phyloP scores from a whole-genome alignment of 2,888 invertebrate species.

The Trichogramma evanescens region DNA sequence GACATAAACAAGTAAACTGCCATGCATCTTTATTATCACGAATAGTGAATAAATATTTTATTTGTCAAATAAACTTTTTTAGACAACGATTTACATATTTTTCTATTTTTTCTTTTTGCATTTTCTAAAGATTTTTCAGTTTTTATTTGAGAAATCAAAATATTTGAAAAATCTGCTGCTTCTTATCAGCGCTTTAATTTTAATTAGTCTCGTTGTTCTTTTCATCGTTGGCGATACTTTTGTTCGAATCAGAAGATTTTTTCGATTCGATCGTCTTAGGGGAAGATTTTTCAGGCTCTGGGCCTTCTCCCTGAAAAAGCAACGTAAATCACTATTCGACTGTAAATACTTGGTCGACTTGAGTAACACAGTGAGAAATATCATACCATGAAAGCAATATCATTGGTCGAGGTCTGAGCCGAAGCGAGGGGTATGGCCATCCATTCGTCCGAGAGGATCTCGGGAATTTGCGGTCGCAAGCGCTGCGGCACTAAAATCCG shows the following conservation, averaged over 20 bases:
- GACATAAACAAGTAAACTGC: too few relatives aligned
- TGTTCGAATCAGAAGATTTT: constrained; percentile 9
- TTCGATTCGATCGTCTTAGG: background rate
- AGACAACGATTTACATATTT: background rate
- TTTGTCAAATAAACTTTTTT: too few relatives aligned
- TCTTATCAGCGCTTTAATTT: background rate
- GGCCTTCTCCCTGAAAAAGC: constrained; percentile 14
- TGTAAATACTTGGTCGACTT: background rate
- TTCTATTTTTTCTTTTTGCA: constrained; percentile 4
- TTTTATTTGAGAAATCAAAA: background rate
- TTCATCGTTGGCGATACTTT: background rate
- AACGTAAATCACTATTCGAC: background rate
- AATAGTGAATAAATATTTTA: too few relatives aligned
- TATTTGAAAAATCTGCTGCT: background rate
- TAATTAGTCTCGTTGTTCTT: background rate
- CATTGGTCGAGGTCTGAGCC: constrained; percentile 31
- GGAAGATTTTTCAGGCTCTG: background rate
- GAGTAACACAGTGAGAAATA: background rate
- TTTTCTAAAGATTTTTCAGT: background rate
- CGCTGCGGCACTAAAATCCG: constrained; percentile 67
- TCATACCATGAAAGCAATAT: constrained; percentile 26
- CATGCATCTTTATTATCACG: too few relatives aligned
- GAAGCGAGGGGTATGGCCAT: constrained; percentile 36
- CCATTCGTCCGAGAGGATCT: constrained; percentile 66
- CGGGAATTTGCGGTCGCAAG: constrained; percentile 57